A percentile compares a stretch with the other conserved stretches of the same genome.
Evolutionary conservation across 2,113 vertebrate genomes (phyloP).

Genomic region (Urocynchramus pylzowi): DNA sequence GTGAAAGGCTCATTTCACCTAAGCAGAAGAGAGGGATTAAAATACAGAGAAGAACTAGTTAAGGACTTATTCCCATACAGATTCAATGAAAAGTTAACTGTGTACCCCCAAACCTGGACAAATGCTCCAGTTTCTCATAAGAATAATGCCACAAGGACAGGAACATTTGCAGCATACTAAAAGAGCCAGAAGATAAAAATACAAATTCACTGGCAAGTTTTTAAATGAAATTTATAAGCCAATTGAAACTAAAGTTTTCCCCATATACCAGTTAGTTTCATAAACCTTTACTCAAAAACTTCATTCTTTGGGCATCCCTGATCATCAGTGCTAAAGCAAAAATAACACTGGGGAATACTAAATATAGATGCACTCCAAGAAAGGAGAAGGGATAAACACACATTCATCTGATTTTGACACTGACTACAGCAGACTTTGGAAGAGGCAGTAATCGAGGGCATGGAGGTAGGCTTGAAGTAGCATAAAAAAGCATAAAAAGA

Average conservation of each 20-base stretch:
- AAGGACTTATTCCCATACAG: background rate
- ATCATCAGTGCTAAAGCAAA: background rate
- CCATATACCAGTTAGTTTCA: background rate
- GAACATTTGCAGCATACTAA: background rate
- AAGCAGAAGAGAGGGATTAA: background rate
- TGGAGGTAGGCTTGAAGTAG: background rate
- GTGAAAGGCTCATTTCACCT: background rate
- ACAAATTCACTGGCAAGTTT: background rate
- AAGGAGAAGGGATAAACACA: background rate
- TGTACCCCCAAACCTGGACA: background rate
- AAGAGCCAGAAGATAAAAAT: background rate
- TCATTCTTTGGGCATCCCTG: background rate
- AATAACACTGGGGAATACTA: background rate
- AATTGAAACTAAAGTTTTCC: background rate
- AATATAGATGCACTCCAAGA: background rate
- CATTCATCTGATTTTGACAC: background rate
- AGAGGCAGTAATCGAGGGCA: background rate
- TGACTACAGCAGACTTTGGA: background rate
- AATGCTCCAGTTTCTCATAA: background rate
- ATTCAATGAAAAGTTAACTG: background rate
- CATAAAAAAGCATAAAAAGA: background rate
- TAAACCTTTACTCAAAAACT: background rate
- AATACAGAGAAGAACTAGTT: background rate
- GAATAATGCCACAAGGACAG: background rate
- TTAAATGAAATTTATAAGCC: background rate